Evolutionary conservation across 2,113 vertebrate genomes (phyloP).

Genomic region (Polyodon spathula): DNA sequence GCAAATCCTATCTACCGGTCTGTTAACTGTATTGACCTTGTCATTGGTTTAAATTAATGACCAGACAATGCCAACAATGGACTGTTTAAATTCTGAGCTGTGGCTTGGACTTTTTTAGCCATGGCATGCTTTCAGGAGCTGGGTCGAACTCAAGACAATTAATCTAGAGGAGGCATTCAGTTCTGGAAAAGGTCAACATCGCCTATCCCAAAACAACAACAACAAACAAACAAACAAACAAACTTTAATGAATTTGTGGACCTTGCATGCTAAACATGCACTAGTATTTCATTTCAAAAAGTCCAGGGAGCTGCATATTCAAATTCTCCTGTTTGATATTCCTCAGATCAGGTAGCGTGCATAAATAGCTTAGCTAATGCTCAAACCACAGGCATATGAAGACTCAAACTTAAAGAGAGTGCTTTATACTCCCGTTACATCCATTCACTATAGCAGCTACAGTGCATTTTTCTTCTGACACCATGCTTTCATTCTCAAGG

Average conservation of each 20-base stretch:
- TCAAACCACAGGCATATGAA: not conserved
- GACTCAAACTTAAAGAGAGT: not conserved
- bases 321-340: not conserved
- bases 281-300: not conserved
- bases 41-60: not conserved
- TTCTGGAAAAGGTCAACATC: not conserved
- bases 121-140: not conserved
- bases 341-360: not conserved
- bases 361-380: not conserved
- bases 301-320: not conserved
- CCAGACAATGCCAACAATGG: not conserved
- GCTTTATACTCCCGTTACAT: not conserved
- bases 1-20: not conserved
- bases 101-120: not conserved
- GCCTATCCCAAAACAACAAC: not conserved
- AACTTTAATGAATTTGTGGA: too few relatives aligned
- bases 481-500: not conserved
- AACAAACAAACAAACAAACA: too few relatives aligned
- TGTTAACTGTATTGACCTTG: not conserved
- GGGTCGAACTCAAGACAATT: not conserved
- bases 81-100: not conserved
- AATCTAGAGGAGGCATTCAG: not conserved
- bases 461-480: not conserved
- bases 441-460: not conserved
- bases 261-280: too few relatives aligned